phyloP scores from a whole-genome alignment of 2,113 vertebrate genomes.

The Benitochromis conjunctus region DNA sequence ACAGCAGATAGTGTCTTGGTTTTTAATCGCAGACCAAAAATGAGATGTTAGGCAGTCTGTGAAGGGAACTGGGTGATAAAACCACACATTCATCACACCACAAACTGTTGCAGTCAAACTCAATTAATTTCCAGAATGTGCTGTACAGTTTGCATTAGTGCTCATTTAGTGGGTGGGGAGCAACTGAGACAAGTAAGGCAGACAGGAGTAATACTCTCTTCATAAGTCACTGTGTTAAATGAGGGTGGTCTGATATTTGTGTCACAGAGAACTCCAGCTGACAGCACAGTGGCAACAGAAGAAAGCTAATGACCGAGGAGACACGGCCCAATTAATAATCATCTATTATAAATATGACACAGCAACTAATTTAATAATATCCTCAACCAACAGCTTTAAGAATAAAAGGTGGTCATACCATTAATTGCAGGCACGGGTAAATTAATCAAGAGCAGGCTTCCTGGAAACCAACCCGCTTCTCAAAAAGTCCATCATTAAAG shows the following conservation, averaged over 20 bases:
- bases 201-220: background rate
- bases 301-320: constrained; percentile 6
- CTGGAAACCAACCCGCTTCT: background rate
- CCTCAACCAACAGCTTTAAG: background rate
- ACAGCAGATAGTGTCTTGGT: background rate
- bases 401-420: background rate
- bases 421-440: background rate
- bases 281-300: background rate
- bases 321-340: constrained; percentile 11
- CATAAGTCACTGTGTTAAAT: constrained; percentile 11
- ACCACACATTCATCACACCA: constrained; percentile 6
- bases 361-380: background rate
- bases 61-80: constrained; percentile 25
- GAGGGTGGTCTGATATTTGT: constrained; percentile 8
- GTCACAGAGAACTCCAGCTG: constrained; percentile 10
- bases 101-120: constrained; percentile 24
- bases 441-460: background rate
- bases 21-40: constrained; percentile 34
- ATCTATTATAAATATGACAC: background rate
- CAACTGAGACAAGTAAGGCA: background rate
- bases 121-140: constrained; percentile 35
- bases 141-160: constrained; percentile 16
- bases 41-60: constrained; percentile 23
- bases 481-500: background rate
- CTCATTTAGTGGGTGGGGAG: constrained; percentile 5